Conservation (phyloP, 2,113 vertebrate species). For the Dasyprocta punctata region DNA sequence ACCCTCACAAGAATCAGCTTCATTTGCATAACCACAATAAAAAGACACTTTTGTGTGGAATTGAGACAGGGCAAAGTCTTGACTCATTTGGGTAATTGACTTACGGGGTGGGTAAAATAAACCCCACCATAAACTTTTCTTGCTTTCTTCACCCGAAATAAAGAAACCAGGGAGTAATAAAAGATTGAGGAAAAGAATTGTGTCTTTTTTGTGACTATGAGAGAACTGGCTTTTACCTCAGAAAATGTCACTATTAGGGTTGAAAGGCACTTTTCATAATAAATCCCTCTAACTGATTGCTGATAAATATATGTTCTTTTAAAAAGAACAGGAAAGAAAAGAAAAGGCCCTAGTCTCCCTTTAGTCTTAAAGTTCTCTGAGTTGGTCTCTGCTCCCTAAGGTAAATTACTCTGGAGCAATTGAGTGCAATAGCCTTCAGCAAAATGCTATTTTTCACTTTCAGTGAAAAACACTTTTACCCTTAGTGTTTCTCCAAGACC, state of each 20-base stretch:
- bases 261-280: constrained; percentile 48
- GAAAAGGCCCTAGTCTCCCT: not conserved
- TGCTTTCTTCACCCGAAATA: constrained; percentile 49
- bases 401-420: constrained; percentile 48
- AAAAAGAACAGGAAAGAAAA: not conserved
- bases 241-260: not conserved
- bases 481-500: not conserved
- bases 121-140: constrained; percentile 25
- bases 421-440: constrained; percentile 24
- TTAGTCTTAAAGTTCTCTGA: constrained; percentile 18
- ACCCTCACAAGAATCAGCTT: not conserved
- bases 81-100: constrained; percentile 30
- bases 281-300: constrained; percentile 47
- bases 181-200: not conserved
- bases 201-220: not conserved
- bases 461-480: constrained; percentile 31
- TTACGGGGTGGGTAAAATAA: constrained; percentile 51
- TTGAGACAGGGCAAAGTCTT: constrained; percentile 19
- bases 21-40: constrained; percentile 67
- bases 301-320: constrained; percentile 20
- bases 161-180: constrained; percentile 39
- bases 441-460: constrained; percentile 55
- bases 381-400: constrained; percentile 26
- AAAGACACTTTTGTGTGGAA: constrained; percentile 52
- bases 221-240: constrained; percentile 33